Evolutionary conservation across 1,140 invertebrate species (phyloP), one percentile per base, ranked within the genome.

Genomic region (Drosophila nigrodunni): DNA sequence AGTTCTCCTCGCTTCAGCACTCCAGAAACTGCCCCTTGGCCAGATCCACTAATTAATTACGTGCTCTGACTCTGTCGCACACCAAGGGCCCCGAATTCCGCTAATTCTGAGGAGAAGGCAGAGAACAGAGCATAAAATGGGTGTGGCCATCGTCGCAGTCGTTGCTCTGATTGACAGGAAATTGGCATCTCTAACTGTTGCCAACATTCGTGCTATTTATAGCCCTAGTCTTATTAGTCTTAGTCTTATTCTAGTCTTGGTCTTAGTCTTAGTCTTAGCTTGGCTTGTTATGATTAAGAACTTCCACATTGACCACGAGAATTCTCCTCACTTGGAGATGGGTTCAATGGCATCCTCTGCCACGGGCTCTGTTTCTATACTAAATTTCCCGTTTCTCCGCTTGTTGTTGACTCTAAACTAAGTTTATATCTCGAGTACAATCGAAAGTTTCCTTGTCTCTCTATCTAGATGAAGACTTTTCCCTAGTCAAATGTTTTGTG

Each of bases 1-100:
- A 66, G 18, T 81, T 44, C 55, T 68, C 67, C 75, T 62, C 82
- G 72, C 82, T 81, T 80, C 75, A 76, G 78, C 66, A 39, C 15
- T 35, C 13, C 47, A 35, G 34, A 43, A 21, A 46, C 66, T 72
- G 61, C 61, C 59, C 76, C 69, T 25, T 66, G 49, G 60, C 59
- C 67, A 67, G 50, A 65, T 64, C 74, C 49, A 66, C 77, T 88
- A 88, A 88, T 88, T 88, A 88, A 88, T 88, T 80, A 80, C 77
- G 80, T 88, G 80, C 73, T 82, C 69, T 78, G 70, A 77, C 69
- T 69, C 25, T 47, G 52, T 65, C 67, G 70, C 64, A 74, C 65
- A 72, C 62, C 61, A 59, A 74, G 61, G 61, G 70, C 41, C 50
- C 59, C 46, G 30, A 71, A 52, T n/a, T 39, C 67, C 67, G 67